Base-by-base conservation (phyloP, 2,113 vertebrate genomes). In the Paralichthys olivaceus region DNA sequence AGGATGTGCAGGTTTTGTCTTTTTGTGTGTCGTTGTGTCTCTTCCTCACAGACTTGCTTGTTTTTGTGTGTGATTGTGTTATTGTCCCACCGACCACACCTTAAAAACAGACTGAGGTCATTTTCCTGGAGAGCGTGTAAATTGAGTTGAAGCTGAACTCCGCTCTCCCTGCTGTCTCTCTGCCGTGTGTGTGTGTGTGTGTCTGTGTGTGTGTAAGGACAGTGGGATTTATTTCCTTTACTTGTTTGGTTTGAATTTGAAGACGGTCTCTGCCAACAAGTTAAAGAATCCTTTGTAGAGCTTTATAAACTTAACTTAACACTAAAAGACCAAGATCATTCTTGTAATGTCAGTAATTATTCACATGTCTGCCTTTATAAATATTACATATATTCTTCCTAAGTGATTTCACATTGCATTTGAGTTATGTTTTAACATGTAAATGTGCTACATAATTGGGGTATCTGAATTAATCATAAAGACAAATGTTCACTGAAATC, bases 51-150 rank as follows among this genome's bases (percentile, higher is more conserved):
- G 37, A 29, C 15, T 53, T 6, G 22, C 29, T 58, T 74, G 43
- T 83, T 64, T 82, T 54, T 65, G 47, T 75, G 59, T 45, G 68
- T 80, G 63, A 68, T 43, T 73, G 12, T 77, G 78, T 82, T 90
- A 51, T 81, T 87, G 64, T 78, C 47, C 71, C 32, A 73, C 53
- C 69, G 53, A 78, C 81, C 87, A 87, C 88, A 84, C 89, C 89
- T 91, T 89, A 85, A 85, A 84, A 87, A 77, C 86, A 85, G 79
- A 72, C 88, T 91, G 86, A 90, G 83, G 71, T 89, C 83, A 91
- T 91, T 90, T 90, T 90, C 83, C 84, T 86, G 83, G 76, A 84
- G 74, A 56, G 73, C 66, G 58, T 69, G 51, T 72, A 74, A 74
- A 87, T 80, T 83, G 73, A 85, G 62, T 85, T 73, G 17, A 78